phyloP scores from a whole-genome alignment of 2,888 invertebrate species.

The Orgyia antiqua region DNA sequence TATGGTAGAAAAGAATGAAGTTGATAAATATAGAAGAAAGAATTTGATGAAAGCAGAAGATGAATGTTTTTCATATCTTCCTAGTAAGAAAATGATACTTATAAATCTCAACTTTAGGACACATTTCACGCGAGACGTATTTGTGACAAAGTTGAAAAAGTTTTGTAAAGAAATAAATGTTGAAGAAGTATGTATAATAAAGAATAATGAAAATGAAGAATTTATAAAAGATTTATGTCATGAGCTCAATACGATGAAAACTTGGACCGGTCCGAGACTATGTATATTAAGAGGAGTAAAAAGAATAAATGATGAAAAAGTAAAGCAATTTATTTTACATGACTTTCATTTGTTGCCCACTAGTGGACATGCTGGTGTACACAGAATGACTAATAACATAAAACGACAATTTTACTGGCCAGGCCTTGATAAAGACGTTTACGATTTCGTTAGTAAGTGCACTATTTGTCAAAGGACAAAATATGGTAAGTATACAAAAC shows the following conservation, averaged over 20 bases:
- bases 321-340: conserved; percentile 10
- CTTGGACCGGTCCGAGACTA: neutral
- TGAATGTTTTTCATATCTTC: neutral
- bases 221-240: neutral
- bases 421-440: neutral
- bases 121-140: conserved; percentile 8
- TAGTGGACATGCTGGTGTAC: conserved; percentile 14
- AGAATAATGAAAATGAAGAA: conserved; percentile 5
- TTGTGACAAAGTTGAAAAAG: conserved; percentile 5
- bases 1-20: neutral
- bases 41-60: neutral
- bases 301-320: conserved; percentile 11
- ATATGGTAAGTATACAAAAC: neutral
- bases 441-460: neutral
- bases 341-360: conserved; percentile 19
- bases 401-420: neutral
- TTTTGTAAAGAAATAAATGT: conserved; percentile 8
- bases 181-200: conserved; percentile 9
- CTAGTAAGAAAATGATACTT: neutral
- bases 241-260: neutral
- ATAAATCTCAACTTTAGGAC: conserved; percentile 4
- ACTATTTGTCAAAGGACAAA: neutral
- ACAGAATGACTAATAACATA: conserved; percentile 16
- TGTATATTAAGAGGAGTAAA: conserved; percentile 1
- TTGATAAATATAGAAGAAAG: neutral